Base-by-base conservation (phyloP, 2,888 invertebrate species). In the Saturnia pavonia region DNA sequence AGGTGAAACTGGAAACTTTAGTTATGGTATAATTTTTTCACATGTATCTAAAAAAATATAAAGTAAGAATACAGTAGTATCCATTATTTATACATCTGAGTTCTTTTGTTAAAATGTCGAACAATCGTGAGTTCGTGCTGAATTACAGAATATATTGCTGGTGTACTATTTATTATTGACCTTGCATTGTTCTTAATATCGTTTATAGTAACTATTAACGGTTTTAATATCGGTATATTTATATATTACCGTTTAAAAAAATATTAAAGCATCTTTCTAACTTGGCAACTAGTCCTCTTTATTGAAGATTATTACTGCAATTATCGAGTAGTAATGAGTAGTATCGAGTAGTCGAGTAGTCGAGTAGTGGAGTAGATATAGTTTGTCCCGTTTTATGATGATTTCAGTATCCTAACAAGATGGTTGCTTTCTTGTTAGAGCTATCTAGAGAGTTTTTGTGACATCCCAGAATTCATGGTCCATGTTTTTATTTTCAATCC, bases 151-250 rank as follows among this genome's bases (percentile, higher is more conserved):
- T 74, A 77, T 73, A 72, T 72, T 71, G 74, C 75, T 73, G 72
- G 78, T 80, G 84, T 81, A 80, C 78, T 77, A 77, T 80, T 85
- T 84, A 81, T 70, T 67, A 70, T 72, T 85, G 85, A 85, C 89
- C 89, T 89, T 89, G 89, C 85, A 83, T 89, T 88, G 87, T 89
- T 85, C 80, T 71, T 11, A 27, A 72, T 76, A 77, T 75, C 77
- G 78, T 77, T 72, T 76, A 79, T 78, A 69, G 70, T 73, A 74
- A 54, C 71, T 68, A 73, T 11, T 66, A 60, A 69, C 57, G 68
- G 42, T 74, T 48, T 70, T 19, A 68, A 77, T 70, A 73, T 43
- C 69, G 76, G 34, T 71, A 3, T 71, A 72, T 22, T 16, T 63
- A 0, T 19, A 22, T 6, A 7, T 22, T 54, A 63, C 27, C n/a